phyloP scores from a whole-genome alignment of 2,113 vertebrate genomes.

The Callaeas wilsoni region DNA sequence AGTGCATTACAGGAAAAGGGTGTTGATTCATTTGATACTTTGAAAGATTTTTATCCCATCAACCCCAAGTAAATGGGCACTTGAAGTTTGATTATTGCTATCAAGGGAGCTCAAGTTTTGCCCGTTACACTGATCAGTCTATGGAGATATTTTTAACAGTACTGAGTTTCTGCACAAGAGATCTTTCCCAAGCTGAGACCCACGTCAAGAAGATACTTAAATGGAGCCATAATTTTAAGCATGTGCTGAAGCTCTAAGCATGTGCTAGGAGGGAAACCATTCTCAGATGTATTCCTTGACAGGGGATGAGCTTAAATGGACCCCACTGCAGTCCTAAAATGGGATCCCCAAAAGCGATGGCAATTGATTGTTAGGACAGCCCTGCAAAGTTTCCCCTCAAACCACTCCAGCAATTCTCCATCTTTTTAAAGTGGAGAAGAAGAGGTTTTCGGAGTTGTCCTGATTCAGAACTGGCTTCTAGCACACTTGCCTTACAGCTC shows the following conservation, averaged over 20 bases:
- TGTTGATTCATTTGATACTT: background rate
- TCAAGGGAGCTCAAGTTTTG: background rate
- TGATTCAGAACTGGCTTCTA: background rate
- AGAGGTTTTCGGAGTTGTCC: background rate
- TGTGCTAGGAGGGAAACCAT: slow-evolving; percentile 17
- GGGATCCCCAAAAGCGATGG: background rate
- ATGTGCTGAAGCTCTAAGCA: slow-evolving; percentile 47
- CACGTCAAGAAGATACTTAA: background rate
- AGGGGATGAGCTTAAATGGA: slow-evolving; percentile 1
- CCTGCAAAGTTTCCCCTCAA: background rate
- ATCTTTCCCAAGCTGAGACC: slow-evolving; percentile 1
- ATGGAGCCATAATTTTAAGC: slow-evolving; percentile 19
- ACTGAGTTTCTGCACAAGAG: background rate
- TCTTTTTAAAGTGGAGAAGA: background rate
- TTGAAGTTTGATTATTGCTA: background rate
- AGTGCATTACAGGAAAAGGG: background rate
- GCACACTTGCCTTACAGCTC: background rate
- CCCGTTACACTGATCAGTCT: background rate
- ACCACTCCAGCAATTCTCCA: background rate
- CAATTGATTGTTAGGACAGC: background rate
- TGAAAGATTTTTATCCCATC: background rate
- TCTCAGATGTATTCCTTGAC: slow-evolving; percentile 15
- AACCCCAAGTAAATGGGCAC: background rate
- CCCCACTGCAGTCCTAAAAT: background rate
- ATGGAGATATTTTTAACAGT: background rate